Base-by-base conservation (phyloP, 2,888 invertebrate species). In the Nebria brevicollis region DNA sequence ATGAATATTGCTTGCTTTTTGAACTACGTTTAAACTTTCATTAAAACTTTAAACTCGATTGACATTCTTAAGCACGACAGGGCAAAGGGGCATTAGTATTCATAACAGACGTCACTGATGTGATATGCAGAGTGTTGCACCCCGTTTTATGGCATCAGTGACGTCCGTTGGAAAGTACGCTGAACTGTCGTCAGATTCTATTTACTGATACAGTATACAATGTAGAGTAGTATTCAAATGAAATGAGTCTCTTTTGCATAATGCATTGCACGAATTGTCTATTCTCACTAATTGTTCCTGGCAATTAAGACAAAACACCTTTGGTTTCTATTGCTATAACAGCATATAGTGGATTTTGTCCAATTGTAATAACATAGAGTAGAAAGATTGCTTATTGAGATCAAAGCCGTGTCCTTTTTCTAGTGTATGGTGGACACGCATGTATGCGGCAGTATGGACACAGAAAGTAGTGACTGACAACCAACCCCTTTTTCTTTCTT, bases 361-460 rank as follows among this genome's bases (percentile, higher is more conserved):
- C 2, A n/a, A 13, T 25, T 11, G 68, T 26, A 70, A 2, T 66
- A 11, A 10, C 26, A 20, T 20, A 20, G 70, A 15, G 25, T 70
- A 10, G 70, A 70, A 11, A 70, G 70, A 70, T 70, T 70, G 70
- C 25, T 26, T 70, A 70, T 7, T 20, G 70, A 70, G 70, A 70
- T 70, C 70, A 13, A 34, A 11, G n/a, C 34, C 70, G 25, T 70
- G 20, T 70, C 70, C 70, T 66, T 25, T 25, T 26, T 1, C 8
- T 5, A 13, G 26, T 15, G 11, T 15, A 70, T 11, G 15, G 26
- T 25, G 70, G 34, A 70, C 70, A 70, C 70, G 70, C 70, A 70
- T 70, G n/a, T 34, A 70, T 25, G 70, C 70, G 25, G 11, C 70
- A 70, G 34, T 34, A 34, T 34, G 34, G 5, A 34, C 34, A 34